Evolutionary conservation across 2,888 invertebrate species (phyloP).

Genomic region (Lissonota sp.): DNA sequence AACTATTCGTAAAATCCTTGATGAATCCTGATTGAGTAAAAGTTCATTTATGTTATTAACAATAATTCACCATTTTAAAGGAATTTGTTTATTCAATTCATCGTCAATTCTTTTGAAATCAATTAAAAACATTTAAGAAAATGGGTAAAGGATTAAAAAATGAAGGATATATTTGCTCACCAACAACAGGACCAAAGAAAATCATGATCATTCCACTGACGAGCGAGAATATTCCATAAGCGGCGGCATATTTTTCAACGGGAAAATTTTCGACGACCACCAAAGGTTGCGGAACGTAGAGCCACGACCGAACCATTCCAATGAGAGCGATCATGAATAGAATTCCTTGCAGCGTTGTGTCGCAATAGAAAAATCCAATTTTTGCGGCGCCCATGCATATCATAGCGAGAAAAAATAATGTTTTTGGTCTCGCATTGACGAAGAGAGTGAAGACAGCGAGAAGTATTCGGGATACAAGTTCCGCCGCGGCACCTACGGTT

Average conservation of each 20-base stretch:
- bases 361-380: slow-evolving; percentile 87
- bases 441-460: slow-evolving; percentile 88
- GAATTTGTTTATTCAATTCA: not conserved
- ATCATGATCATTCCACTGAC: slow-evolving; percentile 89
- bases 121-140: too few relatives aligned
- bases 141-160: too few relatives aligned
- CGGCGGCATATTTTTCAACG: slow-evolving; percentile 89
- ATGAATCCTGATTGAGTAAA: slow-evolving; percentile 85
- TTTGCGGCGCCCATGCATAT: slow-evolving; percentile 88
- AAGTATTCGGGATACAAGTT: slow-evolving; percentile 87
- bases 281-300: slow-evolving; percentile 89
- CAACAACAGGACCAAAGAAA: slow-evolving; percentile 89
- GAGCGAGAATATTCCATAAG: slow-evolving; percentile 90
- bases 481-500: slow-evolving; percentile 89
- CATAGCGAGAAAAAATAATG: slow-evolving; percentile 88
- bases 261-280: slow-evolving; percentile 89
- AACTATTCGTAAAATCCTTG: slow-evolving; percentile 87
- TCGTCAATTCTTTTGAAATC: not conserved
- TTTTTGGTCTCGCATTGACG: slow-evolving; percentile 87
- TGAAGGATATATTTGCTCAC: slow-evolving; percentile 81
- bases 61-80: not conserved
- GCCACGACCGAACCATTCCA: slow-evolving; percentile 89
- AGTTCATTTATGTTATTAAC: slow-evolving; percentile 3
- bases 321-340: slow-evolving; percentile 86
- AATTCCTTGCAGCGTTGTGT: slow-evolving; percentile 86